These are phyloP conservation scores for Monochamus saltuarius DNA, from an alignment of 1,140 invertebrate species.

Conservation along the genomic window DNA sequence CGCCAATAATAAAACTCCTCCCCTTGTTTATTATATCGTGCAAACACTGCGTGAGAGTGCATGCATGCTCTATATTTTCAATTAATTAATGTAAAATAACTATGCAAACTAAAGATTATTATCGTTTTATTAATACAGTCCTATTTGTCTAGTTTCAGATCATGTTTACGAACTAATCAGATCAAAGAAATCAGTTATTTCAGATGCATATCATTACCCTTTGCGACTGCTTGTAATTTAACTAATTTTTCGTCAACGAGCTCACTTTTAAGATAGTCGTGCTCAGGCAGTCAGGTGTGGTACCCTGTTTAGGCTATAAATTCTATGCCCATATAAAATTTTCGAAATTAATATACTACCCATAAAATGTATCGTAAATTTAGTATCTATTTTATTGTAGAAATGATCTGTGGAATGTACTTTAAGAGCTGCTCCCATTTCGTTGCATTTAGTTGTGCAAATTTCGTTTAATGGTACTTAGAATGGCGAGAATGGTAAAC, in stretches of 20 bases:
- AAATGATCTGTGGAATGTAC: too few relatives aligned
- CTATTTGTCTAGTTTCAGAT: slow-evolving; percentile 21
- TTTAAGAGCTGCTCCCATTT: too few relatives aligned
- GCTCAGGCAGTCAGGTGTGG: neutral
- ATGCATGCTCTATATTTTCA: slow-evolving; percentile 20
- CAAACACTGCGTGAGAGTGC: slow-evolving; percentile 13
- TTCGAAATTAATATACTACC: slow-evolving; percentile 20
- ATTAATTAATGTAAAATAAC: slow-evolving; percentile 24
- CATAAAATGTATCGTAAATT: slow-evolving; percentile 11
- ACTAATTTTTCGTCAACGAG: too few relatives aligned
- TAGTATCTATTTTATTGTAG: neutral
- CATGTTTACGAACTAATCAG: slow-evolving; percentile 13
- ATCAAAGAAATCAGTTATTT: slow-evolving; percentile 11
- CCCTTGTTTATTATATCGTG: neutral
- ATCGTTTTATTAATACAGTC: slow-evolving; percentile 20
- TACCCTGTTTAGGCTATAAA: slow-evolving; percentile 11
- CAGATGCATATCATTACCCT: too few relatives aligned
- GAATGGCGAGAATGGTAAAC: too few relatives aligned
- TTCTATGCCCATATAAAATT: slow-evolving; percentile 18
- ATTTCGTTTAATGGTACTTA: too few relatives aligned
- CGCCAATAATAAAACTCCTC: too few relatives aligned
- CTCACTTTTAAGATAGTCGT: too few relatives aligned
- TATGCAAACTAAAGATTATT: slow-evolving; percentile 15
- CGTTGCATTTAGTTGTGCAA: too few relatives aligned
- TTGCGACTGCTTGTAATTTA: too few relatives aligned